phyloP scores from a whole-genome alignment of 2,888 invertebrate genomes.

The Leptogaster cylindrica region DNA sequence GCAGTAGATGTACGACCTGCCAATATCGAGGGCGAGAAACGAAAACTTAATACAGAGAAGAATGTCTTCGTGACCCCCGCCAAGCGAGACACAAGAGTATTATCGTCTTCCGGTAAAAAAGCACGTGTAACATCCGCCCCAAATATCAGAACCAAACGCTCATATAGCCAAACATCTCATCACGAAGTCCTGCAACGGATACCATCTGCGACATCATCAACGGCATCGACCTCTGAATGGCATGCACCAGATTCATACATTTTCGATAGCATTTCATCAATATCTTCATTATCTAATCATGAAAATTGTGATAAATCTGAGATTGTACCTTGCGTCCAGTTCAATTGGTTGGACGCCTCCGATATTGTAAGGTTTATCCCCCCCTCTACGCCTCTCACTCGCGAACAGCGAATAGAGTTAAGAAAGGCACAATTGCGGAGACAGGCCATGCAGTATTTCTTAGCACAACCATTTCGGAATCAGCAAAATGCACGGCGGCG shows the following conservation, averaged over 20 bases:
- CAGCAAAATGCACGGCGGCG: conserved; percentile 55
- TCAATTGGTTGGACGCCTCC: conserved; percentile 55
- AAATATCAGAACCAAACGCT: conserved; percentile 44
- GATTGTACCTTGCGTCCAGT: conserved; percentile 56
- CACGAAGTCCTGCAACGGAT: conserved; percentile 69
- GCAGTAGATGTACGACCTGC: not conserved
- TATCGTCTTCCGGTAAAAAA: conserved; percentile 43
- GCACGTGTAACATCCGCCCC: conserved; percentile 26
- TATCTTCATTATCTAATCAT: conserved; percentile 42
- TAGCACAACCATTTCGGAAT: conserved; percentile 56
- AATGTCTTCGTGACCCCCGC: conserved; percentile 44
- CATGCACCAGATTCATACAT: conserved; percentile 65
- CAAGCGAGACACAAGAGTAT: conserved; percentile 48
- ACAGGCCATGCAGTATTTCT: conserved; percentile 58
- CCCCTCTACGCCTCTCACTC: conserved; percentile 48
- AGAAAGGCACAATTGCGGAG: conserved; percentile 56
- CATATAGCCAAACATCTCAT: conserved; percentile 54
- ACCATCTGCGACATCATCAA: conserved; percentile 60
- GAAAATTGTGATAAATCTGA: conserved; percentile 45
- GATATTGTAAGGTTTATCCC: conserved; percentile 49
- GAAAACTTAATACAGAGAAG: conserved; percentile 14
- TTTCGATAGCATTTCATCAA: conserved; percentile 59
- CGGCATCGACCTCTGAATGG: conserved; percentile 56
- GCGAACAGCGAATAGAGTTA: conserved; percentile 59
- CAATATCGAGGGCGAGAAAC: not conserved